Base-by-base conservation (phyloP, 2,797 vertebrate genomes). In the Phalanger gymnotis region DNA sequence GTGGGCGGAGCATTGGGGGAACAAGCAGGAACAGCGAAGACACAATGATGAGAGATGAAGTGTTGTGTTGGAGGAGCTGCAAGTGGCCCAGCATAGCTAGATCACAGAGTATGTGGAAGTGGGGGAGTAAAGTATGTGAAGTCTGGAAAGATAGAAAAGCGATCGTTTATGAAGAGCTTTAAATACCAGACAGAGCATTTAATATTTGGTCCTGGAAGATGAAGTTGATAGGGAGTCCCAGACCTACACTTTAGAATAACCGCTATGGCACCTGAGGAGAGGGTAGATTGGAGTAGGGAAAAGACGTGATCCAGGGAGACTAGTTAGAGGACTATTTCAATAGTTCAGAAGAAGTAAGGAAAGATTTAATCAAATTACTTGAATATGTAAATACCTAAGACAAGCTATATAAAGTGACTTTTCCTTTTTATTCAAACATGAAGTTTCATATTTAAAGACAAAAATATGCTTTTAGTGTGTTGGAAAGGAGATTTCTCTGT, bases 371-470 rank as follows among this genome's bases (percentile, higher is more conserved):
- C 14, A 92, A 66, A 30, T 54, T 11, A 12, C 87, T 94, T 53
- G 47, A 31, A 91, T 47, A n/a, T 55, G 11, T n/a, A 94, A 14
- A 91, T 47, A 90, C 11, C 91, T 2, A 52, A 92, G 54, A 92
- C 2, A 90, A 91, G 53, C 47, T 94, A 96, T 94, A 31, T 53
- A 56, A 93, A 93, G 6, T 58, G n/a, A 56, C 51, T 87, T 81
- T 25, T 91, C 54, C 53, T 40, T 54, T 94, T 54, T 7, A 10
- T 61, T 92, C n/a, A 94, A 58, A 66, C 53, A 31, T 91, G 12
- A n/a, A 66, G 58, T 66, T 66, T 90, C 92, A 53, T 61, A 90
- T 90, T 56, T 53, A 47, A 94, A 93, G n/a, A 91, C 47, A n/a
- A 81, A 40, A 47, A 54, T 53, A 92, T 81, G 58, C 90, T 93